These are phyloP conservation scores for Mimumesa dahlbomi DNA, from an alignment of 2,888 invertebrate genomes.

Conservation along the genomic window DNA sequence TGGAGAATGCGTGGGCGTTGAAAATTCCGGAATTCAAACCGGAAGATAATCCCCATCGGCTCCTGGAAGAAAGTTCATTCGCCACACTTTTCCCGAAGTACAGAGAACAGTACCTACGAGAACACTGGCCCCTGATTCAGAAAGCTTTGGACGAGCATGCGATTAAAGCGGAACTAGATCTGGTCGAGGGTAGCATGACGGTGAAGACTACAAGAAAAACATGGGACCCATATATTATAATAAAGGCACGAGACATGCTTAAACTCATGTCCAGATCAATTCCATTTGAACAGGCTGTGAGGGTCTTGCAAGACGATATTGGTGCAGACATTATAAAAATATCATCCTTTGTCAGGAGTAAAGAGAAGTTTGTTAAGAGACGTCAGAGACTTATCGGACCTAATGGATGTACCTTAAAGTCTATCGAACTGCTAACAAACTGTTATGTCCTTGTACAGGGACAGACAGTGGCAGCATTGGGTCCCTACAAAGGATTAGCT, in stretches of 20 bases:
- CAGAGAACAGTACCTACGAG: slow-evolving; percentile 95
- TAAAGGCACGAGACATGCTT: slow-evolving; percentile 98
- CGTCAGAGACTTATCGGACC: slow-evolving; percentile 97
- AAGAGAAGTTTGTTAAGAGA: slow-evolving; percentile 96
- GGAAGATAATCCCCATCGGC: slow-evolving; percentile 93
- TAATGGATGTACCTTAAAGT: slow-evolving; percentile 98
- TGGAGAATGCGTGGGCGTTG: slow-evolving; percentile 93
- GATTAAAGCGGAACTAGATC: slow-evolving; percentile 93
- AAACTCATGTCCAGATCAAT: slow-evolving; percentile 97
- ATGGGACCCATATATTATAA: slow-evolving; percentile 98
- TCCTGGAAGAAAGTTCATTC: slow-evolving; percentile 97
- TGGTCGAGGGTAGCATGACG: slow-evolving; percentile 96
- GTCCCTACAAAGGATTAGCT: slow-evolving; percentile 94
- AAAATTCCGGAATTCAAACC: slow-evolving; percentile 93
- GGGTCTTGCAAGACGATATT: slow-evolving; percentile 93
- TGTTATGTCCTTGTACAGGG: slow-evolving; percentile 99
- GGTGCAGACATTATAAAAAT: slow-evolving; percentile 99
- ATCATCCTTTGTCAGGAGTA: slow-evolving; percentile 92
- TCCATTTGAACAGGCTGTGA: slow-evolving; percentile 96
- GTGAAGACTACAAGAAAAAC: slow-evolving; percentile 97
- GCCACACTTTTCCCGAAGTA: slow-evolving; percentile 98
- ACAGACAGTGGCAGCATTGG: slow-evolving; percentile 97
- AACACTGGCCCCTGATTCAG: slow-evolving; percentile 97
- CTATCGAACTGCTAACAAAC: slow-evolving; percentile 96
- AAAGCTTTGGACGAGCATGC: slow-evolving; percentile 90